These are phyloP conservation scores for Drosophila bipectinata DNA, from an alignment of 1,140 invertebrate genomes.

Conservation along the genomic window DNA sequence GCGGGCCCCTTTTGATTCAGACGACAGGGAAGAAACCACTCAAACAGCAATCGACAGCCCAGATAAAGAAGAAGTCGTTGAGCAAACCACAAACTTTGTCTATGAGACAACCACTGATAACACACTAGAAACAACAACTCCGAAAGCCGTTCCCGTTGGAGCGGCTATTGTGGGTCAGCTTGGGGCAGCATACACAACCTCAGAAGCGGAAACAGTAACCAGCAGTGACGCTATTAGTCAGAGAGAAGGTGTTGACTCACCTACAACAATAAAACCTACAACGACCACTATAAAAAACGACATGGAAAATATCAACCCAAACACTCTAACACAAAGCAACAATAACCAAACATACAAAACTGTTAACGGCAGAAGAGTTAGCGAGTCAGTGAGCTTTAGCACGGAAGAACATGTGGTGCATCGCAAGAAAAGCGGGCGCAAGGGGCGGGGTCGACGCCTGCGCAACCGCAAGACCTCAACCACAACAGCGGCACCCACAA, in stretches of 20 bases:
- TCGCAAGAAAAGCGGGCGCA: constrained; percentile 63
- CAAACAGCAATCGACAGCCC: constrained; percentile 8
- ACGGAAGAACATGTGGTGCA: constrained; percentile 70
- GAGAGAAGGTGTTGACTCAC: constrained; percentile 2
- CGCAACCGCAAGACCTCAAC: constrained; percentile 35
- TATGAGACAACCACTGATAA: constrained; percentile 13
- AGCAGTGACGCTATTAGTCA: constrained; percentile 32
- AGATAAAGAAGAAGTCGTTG: constrained; percentile 6
- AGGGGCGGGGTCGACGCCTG: constrained; percentile 55
- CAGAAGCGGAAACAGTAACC: not conserved
- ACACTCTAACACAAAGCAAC: not conserved
- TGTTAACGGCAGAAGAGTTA: constrained; percentile 46
- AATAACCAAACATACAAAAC: not conserved
- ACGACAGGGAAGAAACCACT: constrained; percentile 5
- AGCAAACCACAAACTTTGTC: constrained; percentile 25
- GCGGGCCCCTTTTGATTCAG: constrained; percentile 42
- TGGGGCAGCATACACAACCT: constrained; percentile 12
- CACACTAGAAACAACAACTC: constrained; percentile 16
- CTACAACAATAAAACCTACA: constrained; percentile 12
- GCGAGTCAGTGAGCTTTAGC: constrained; percentile 61
- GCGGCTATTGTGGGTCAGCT: constrained; percentile 29
- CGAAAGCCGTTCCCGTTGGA: constrained; percentile 26
- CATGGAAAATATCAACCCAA: not conserved
- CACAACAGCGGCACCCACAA: constrained; percentile 19
- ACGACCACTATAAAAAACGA: constrained; percentile 1